A percentile compares a stretch with the other conserved stretches of the same genome.
These are phyloP conservation scores for Brienomyrus brachyistius DNA, from an alignment of 2,113 vertebrate genomes.

Conservation along the genomic window DNA sequence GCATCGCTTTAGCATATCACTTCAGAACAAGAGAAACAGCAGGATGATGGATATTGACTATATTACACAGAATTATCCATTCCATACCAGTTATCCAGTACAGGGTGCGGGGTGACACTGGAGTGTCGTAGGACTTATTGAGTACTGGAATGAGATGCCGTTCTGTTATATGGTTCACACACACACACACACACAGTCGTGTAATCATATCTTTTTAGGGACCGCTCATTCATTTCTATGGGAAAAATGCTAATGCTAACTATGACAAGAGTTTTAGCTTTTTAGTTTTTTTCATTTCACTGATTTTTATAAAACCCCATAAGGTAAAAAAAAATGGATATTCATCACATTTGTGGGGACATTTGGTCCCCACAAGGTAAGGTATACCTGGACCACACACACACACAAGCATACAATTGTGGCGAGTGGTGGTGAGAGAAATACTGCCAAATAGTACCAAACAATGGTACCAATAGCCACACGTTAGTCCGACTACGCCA, in stretches of 20 bases:
- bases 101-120: background rate
- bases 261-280: no score
- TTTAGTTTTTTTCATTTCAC: no score
- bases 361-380: background rate
- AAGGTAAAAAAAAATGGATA: no score
- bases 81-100: background rate
- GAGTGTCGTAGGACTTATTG: background rate
- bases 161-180: background rate
- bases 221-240: no score
- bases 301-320: no score
- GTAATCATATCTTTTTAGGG: no score
- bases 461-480: no score
- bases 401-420: background rate
- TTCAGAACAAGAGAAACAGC: background rate
- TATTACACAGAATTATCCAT: background rate
- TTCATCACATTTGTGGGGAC: no score
- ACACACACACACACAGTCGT: background rate
- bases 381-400: background rate
- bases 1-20: background rate
- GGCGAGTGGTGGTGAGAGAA: no score
- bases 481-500: no score
- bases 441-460: no score
- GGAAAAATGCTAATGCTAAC: no score
- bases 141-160: background rate
- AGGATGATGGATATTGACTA: background rate